phyloP scores from a whole-genome alignment of 2,797 vertebrate genomes.

The Pristis pectinata region DNA sequence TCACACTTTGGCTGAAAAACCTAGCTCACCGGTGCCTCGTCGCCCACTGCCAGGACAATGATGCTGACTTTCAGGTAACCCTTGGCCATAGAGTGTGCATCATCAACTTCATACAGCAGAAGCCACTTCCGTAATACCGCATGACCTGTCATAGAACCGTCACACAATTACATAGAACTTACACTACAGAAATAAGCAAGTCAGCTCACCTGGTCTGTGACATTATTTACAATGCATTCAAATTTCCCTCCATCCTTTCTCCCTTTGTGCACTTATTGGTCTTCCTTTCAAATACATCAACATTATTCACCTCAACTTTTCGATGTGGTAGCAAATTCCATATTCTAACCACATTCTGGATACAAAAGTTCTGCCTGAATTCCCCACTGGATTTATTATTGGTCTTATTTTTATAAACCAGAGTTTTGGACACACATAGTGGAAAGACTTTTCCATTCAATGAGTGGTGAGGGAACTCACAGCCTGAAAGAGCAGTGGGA shows the following conservation, averaged over 20 bases:
- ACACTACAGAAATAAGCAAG: background rate
- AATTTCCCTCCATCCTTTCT: background rate
- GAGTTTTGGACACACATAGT: too few species aligned
- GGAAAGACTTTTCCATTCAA: too few species aligned
- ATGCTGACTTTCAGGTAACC: conserved; percentile 55
- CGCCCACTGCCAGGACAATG: conserved; percentile 46
- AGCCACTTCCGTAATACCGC: conserved; percentile 27
- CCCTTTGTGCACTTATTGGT: background rate
- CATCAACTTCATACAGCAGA: conserved; percentile 45
- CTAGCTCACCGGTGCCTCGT: conserved; percentile 45
- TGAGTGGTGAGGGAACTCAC: too few species aligned
- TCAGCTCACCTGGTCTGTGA: background rate
- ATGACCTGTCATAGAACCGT: background rate
- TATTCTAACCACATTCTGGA: background rate
- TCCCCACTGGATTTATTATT: too few species aligned
- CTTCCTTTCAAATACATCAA: background rate
- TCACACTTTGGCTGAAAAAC: too few species aligned
- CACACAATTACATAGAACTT: background rate
- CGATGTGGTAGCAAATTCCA: background rate
- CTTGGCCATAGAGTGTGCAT: conserved; percentile 44
- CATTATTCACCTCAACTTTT: background rate
- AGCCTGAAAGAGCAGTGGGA: too few species aligned
- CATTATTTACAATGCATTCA: too few species aligned
- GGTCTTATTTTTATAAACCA: too few species aligned
- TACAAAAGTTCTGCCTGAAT: too few species aligned